Evolutionary conservation across 35 echinoderm and acorn worm species (phyloP).

Genomic region (Acanthaster planci): DNA sequence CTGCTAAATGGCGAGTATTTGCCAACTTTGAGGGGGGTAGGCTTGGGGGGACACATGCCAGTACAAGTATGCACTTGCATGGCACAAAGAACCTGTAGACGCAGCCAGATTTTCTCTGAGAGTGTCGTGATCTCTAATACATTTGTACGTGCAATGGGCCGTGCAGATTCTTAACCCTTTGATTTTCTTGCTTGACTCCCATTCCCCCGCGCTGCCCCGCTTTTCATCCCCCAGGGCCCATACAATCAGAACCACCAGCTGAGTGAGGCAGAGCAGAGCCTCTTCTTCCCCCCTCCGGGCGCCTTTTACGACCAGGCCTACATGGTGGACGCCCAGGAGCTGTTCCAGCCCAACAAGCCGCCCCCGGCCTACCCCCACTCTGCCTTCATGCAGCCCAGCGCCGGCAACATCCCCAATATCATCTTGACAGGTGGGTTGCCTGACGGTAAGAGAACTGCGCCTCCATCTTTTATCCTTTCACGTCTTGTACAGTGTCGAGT

Average conservation of each 20-base stretch:
- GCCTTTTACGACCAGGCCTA: constrained; percentile 58
- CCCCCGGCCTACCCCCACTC: constrained; percentile 79
- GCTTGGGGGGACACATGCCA: too few species aligned
- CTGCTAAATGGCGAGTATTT: too few species aligned
- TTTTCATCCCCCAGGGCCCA: not conserved
- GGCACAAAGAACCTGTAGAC: too few species aligned
- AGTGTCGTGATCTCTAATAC: too few species aligned
- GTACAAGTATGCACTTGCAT: too few species aligned
- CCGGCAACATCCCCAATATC: constrained; percentile 71
- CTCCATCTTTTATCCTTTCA: not conserved
- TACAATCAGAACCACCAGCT: constrained; percentile 1
- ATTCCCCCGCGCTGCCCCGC: too few species aligned
- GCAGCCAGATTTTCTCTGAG: too few species aligned
- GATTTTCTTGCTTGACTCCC: not conserved
- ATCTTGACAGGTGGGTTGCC: constrained; percentile 70
- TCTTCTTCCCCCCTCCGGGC: constrained; percentile 19
- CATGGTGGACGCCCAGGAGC: constrained; percentile 38
- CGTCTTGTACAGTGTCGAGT: not conserved
- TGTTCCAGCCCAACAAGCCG: constrained; percentile 71
- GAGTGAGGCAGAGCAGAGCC: not conserved
- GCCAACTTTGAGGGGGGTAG: too few species aligned
- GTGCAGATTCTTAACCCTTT: not conserved
- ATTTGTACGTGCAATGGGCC: too few species aligned
- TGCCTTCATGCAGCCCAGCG: constrained; percentile 40
- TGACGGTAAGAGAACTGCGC: constrained; percentile 8